Base-by-base conservation (phyloP, 2,113 vertebrate genomes). In the Colinus virginianus region DNA sequence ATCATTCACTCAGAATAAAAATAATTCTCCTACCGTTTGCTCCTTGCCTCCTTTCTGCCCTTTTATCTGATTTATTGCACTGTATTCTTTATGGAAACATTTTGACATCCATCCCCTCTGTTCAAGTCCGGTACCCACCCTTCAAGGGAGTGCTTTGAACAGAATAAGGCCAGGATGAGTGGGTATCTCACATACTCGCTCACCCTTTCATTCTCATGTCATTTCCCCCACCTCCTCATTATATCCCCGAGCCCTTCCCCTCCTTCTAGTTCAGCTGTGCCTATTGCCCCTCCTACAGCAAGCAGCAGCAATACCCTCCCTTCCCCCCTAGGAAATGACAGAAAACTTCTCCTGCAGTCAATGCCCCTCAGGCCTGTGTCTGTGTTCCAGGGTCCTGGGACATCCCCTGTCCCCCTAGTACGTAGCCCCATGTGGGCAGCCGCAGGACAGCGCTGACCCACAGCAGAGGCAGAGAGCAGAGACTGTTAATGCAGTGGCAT, bases 161-260 rank as follows among this genome's bases (percentile, higher is more conserved):
- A 89, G 94, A 89, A 30, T 63, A 91, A 87, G 87, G 94, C 94
- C 79, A 75, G 79, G 72, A 90, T 87, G 76, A 94, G 78, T 68
- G 56, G 78, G 71, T 94, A 89, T 79, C 91, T 95, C 84, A 92
- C 58, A 88, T 55, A 88, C 85, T 94, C 81, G 59, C 48, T 90
- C 90, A 89, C 87, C 94, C 94, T 95, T 96, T 96, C 86, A 94
- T 94, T 96, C 95, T 70, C 56, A 82, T 96, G 94, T 94, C 91
- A 93, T 91, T 94, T 96, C 76, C 78, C 95, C 85, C 91, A 95
- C 96, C 94, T 96, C 93, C 91, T 91, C 95, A 94, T 96, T 96
- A 94, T 91, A 91, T 81, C 80, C 76, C 85, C 3, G 48, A 94
- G 90, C 53, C 76, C 79, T 95, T 95, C 87, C 82, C 95, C 83